Evolutionary conservation across 2,113 vertebrate species (phyloP).

Genomic region (Entelurus aequoreus): DNA sequence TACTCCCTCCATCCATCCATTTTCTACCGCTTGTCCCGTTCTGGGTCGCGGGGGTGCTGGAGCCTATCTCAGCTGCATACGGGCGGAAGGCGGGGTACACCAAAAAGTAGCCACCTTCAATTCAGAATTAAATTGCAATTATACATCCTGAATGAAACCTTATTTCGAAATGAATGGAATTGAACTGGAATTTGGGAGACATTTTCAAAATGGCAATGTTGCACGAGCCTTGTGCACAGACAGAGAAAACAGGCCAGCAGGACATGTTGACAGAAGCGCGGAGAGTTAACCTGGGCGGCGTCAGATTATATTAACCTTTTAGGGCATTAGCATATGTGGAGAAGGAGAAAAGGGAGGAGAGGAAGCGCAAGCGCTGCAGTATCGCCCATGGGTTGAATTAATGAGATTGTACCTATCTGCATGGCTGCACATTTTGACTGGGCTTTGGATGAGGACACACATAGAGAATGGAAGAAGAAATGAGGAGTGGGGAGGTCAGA

Average conservation of each 20-base stretch:
- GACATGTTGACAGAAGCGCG: conserved; percentile 42
- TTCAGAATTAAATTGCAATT: too few species aligned
- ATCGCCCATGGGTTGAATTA: conserved; percentile 62
- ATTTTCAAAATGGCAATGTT: too few species aligned
- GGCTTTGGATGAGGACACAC: conserved; percentile 41
- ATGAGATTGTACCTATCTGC: conserved; percentile 71
- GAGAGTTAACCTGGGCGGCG: conserved; percentile 56
- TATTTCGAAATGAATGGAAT: too few species aligned
- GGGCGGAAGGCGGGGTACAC: too few species aligned
- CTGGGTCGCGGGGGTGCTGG: too few species aligned
- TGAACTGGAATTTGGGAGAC: too few species aligned
- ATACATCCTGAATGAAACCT: too few species aligned
- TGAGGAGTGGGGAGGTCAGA: conserved; percentile 38
- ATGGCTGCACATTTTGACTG: conserved; percentile 70
- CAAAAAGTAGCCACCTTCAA: too few species aligned
- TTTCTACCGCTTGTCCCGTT: too few species aligned
- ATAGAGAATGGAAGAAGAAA: conserved; percentile 19
- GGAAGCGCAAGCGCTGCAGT: conserved; percentile 37
- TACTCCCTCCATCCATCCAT: too few species aligned
- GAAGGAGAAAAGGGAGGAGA: conserved; percentile 6
- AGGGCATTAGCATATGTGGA: conserved; percentile 54
- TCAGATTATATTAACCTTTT: conserved; percentile 72
- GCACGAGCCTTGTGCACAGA: conserved; percentile 1
- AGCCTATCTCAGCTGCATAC: too few species aligned
- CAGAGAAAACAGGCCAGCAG: conserved; percentile 8